Conservation (phyloP, 2,797 vertebrate genomes). For the Propithecus deckenii region DNA sequence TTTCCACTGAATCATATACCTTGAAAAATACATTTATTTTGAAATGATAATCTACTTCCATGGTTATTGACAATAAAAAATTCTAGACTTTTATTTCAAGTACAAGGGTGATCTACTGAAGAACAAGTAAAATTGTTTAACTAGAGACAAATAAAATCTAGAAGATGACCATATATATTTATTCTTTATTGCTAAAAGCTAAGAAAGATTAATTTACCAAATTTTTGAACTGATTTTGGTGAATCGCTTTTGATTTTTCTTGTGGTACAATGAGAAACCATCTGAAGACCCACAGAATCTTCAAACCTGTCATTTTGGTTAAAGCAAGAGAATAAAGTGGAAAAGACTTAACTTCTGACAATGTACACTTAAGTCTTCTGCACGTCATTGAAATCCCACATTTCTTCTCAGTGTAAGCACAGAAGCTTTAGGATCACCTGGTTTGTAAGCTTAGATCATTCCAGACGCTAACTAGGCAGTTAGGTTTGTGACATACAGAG, state of each 20-base stretch:
- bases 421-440: background rate
- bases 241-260: constrained; percentile 90
- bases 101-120: background rate
- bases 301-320: constrained; percentile 88
- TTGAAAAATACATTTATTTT: background rate
- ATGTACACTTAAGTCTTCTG: background rate
- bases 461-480: background rate
- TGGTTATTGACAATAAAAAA: constrained; percentile 59
- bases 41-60: constrained; percentile 21
- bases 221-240: constrained; percentile 88
- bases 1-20: background rate
- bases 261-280: constrained; percentile 84
- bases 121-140: background rate
- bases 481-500: constrained; percentile 20
- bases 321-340: constrained; percentile 72
- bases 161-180: background rate
- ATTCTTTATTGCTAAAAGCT: constrained; percentile 29
- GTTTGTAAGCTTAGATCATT: background rate
- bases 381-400: background rate
- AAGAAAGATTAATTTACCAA: constrained; percentile 88
- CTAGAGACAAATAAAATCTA: background rate
- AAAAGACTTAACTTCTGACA: background rate
- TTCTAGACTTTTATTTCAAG: constrained; percentile 44
- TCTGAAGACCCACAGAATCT: constrained; percentile 91
- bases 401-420: background rate